A percentile compares a stretch with the other conserved stretches of the same genome.
Evolutionary conservation across 2,797 vertebrate genomes (phyloP).

Genomic region (Sebastes vulpes): DNA sequence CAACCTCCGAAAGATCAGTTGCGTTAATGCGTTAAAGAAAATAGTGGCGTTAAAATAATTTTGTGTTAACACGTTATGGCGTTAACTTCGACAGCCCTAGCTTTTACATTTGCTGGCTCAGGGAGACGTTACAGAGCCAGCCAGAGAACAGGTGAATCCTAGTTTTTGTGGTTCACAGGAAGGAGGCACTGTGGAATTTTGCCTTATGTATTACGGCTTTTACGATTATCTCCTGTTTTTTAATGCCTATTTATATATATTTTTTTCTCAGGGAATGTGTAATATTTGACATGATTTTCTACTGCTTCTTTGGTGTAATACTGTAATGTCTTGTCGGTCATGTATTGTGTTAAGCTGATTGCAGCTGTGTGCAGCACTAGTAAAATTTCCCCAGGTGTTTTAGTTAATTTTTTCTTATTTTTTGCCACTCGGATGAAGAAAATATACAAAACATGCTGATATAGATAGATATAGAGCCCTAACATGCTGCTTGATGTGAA

Average conservation of each 20-base stretch:
- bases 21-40: no score
- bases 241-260: not conserved
- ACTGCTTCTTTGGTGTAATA: not conserved
- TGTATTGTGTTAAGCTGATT: not conserved
- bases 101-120: no score
- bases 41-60: no score
- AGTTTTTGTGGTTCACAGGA: not conserved
- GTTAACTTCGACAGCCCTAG: no score
- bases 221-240: not conserved
- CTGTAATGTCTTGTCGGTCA: not conserved
- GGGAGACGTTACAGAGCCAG: no score
- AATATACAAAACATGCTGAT: not conserved
- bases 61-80: no score
- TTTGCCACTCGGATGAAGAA: conserved; percentile 11
- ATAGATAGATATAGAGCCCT: not conserved
- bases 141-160: not conserved
- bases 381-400: not conserved
- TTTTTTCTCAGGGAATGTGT: not conserved
- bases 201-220: not conserved
- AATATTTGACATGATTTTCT: not conserved
- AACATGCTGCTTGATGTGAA: not conserved
- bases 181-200: no score
- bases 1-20: no score
- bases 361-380: not conserved
- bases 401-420: not conserved